A percentile compares a stretch with the other conserved stretches of the same genome.
phyloP scores from a whole-genome alignment of 1,140 invertebrate genomes.

The Piezodorus guildinii region DNA sequence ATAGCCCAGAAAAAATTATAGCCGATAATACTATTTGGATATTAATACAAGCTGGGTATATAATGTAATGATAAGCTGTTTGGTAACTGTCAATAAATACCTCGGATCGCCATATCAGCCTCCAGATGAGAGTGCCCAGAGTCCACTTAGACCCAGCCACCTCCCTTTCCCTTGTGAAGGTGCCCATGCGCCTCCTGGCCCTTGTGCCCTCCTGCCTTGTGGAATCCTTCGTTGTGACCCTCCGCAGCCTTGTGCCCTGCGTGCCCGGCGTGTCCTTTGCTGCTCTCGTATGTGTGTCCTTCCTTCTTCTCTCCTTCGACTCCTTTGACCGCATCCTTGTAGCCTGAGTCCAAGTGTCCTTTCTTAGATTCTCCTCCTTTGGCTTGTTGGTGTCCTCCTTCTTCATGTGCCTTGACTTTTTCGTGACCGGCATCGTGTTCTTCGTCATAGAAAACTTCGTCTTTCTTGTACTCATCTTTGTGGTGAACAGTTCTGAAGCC shows the following conservation, averaged over 20 bases:
- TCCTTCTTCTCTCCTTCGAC: constrained; percentile 26
- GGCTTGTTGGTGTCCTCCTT: constrained; percentile 26
- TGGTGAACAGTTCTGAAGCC: constrained; percentile 51
- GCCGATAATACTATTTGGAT: too few species aligned
- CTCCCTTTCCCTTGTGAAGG: not conserved
- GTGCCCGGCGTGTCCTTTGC: constrained; percentile 28
- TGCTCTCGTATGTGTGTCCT: constrained; percentile 27
- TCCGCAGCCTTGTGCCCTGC: constrained; percentile 26
- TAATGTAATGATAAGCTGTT: too few species aligned
- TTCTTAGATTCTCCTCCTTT: constrained; percentile 29
- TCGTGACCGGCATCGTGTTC: constrained; percentile 48
- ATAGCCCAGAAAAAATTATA: too few species aligned
- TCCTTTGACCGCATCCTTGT: constrained; percentile 26
- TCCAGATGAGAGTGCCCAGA: too few species aligned
- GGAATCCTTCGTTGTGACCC: constrained; percentile 25
- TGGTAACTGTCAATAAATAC: too few species aligned
- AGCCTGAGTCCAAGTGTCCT: constrained; percentile 27
- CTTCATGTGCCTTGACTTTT: constrained; percentile 36
- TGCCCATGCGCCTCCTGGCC: constrained; percentile 30
- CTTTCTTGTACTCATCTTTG: constrained; percentile 52
- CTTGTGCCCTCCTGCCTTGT: constrained; percentile 28
- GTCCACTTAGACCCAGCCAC: not conserved
- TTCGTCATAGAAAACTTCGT: constrained; percentile 52
- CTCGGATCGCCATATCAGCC: too few species aligned
- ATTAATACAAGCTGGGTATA: too few species aligned